These are phyloP conservation scores for Protaetia brevitarsis DNA, from an alignment of 1,140 invertebrate genomes.

Conservation along the genomic window DNA sequence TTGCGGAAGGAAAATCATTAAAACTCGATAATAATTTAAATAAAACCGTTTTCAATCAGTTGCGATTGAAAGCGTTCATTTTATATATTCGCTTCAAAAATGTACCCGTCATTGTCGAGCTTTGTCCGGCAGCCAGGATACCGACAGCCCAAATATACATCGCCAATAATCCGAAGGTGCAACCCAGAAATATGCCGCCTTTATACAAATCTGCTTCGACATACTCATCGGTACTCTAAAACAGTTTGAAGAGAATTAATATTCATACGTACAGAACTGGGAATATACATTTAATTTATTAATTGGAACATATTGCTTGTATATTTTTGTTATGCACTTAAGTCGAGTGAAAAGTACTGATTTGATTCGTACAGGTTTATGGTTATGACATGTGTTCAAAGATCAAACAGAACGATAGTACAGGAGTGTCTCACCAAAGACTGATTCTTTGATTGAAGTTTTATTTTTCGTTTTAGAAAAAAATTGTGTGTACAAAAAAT, in stretches of 20 bases:
- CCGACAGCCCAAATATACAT: constrained; percentile 92
- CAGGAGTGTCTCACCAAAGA: too few species aligned
- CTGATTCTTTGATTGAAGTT: too few species aligned
- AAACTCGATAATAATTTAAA: neutral
- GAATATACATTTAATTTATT: neutral
- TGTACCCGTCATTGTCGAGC: constrained; percentile 83
- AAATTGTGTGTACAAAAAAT: too few species aligned
- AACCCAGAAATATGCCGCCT: constrained; percentile 83
- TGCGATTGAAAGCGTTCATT: too few species aligned
- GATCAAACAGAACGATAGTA: too few species aligned
- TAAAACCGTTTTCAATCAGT: too few species aligned
- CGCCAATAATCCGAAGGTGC: constrained; percentile 74
- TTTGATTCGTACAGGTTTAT: neutral
- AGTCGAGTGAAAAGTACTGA: neutral
- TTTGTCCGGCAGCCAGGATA: constrained; percentile 87
- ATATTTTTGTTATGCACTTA: neutral
- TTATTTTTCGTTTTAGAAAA: too few species aligned
- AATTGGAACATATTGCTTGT: neutral
- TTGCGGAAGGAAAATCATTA: neutral
- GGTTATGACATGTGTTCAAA: too few species aligned
- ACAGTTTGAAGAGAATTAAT: neutral
- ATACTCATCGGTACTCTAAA: constrained; percentile 53
- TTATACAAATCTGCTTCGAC: constrained; percentile 80
- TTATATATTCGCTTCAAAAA: too few species aligned
- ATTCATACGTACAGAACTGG: neutral